These are phyloP conservation scores for Nibea albiflora DNA, from an alignment of 2,113 vertebrate species.

Conservation along the genomic window DNA sequence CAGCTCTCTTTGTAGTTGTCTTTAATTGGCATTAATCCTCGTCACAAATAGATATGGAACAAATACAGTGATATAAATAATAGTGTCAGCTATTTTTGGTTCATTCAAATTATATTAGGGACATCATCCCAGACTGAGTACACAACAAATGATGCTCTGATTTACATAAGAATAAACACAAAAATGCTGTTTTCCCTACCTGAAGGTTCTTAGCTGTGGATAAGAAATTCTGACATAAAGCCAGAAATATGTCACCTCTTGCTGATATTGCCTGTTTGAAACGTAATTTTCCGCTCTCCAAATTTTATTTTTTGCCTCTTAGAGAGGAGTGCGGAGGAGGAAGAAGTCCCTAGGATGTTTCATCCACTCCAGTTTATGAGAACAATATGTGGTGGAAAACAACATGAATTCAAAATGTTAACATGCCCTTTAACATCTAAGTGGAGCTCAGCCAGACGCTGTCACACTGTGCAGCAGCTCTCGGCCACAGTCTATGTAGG, in stretches of 20 bases:
- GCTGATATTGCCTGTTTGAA: slow-evolving; percentile 14
- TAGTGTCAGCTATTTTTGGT: slow-evolving; percentile 62
- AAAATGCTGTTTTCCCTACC: slow-evolving; percentile 14
- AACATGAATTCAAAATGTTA: slow-evolving; percentile 68
- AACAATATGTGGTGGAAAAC: slow-evolving; percentile 49
- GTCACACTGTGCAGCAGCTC: slow-evolving; percentile 41
- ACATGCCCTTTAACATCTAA: slow-evolving; percentile 66
- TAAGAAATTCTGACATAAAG: neutral
- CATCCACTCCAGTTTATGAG: slow-evolving; percentile 17
- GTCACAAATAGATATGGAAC: slow-evolving; percentile 42
- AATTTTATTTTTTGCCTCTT: slow-evolving; percentile 27
- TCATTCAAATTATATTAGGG: slow-evolving; percentile 22
- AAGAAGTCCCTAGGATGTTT: slow-evolving; percentile 40
- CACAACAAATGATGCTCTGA: slow-evolving; percentile 32
- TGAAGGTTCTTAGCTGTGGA: neutral
- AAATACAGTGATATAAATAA: slow-evolving; percentile 56
- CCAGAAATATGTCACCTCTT: slow-evolving; percentile 3
- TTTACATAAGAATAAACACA: slow-evolving; percentile 44
- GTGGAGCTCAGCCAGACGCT: slow-evolving; percentile 51
- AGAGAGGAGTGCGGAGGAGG: slow-evolving; percentile 33
- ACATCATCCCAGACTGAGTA: slow-evolving; percentile 12
- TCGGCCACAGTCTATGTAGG: slow-evolving; percentile 40
- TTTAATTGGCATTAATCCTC: slow-evolving; percentile 32
- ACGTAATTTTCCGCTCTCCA: slow-evolving; percentile 34
- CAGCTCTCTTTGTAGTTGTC: slow-evolving; percentile 9